Percentiles rank a stretch among this genome's conserved stretches.
These are phyloP conservation scores for Pterocles orientalis DNA, from an alignment of 2,113 vertebrate species.

Conservation along the genomic window DNA sequence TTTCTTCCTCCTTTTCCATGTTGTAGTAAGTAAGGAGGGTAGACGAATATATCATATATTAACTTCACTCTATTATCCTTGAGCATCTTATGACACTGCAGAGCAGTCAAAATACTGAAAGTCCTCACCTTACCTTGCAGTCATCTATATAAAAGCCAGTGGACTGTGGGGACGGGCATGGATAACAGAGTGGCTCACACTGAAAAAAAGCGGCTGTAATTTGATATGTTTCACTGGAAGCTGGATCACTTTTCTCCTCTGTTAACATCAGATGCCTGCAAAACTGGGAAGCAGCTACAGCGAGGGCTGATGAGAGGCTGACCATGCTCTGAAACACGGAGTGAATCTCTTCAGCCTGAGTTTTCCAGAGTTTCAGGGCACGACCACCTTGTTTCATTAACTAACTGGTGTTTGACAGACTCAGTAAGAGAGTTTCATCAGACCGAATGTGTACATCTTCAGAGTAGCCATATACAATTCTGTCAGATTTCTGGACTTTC, in stretches of 20 bases:
- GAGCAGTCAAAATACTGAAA: not conserved
- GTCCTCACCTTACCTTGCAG: not conserved
- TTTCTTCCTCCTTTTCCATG: not conserved
- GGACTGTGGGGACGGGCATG: not conserved
- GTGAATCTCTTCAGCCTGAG: not conserved
- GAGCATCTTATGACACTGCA: not conserved
- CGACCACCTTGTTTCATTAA: not conserved
- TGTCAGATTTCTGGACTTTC: not conserved
- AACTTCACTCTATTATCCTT: not conserved
- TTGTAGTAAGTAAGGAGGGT: not conserved
- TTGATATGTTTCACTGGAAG: not conserved
- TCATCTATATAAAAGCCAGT: not conserved
- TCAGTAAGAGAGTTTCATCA: not conserved
- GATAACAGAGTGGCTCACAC: not conserved
- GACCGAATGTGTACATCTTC: not conserved
- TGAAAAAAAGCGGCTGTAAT: not conserved
- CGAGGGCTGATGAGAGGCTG: not conserved
- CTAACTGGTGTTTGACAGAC: not conserved
- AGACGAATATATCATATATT: not conserved
- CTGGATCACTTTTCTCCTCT: not conserved
- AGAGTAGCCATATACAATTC: not conserved
- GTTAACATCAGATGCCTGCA: not conserved
- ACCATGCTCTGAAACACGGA: not conserved
- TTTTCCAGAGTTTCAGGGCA: not conserved
- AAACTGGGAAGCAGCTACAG: not conserved